Base-by-base conservation (phyloP, 2,888 invertebrate genomes). In the Drosophila pseudotakahashii region DNA sequence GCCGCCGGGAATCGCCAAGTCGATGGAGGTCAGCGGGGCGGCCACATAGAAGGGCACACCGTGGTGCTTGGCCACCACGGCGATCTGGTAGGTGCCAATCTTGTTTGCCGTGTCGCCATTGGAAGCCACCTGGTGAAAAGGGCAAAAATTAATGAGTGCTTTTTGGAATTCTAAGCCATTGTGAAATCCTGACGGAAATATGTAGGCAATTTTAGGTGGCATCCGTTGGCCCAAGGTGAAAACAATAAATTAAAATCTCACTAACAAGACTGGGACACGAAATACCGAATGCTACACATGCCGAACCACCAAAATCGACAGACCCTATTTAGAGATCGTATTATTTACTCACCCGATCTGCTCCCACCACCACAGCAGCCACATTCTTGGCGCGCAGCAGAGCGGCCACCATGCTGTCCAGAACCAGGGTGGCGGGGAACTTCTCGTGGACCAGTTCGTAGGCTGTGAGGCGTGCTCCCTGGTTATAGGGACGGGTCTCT, bases 81-180 rank as follows among this genome's bases (percentile, higher is more conserved):
- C 98, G 89, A 99, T 96, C 94, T 98, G 98, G 91, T 98, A 98
- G 13, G 98, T 98, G 85, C 98, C 99, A 90, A 99, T 98, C 94
- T 99, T 99, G 92, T 99, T 99, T 0, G 99, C 99, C 0, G 99
- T 99, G 91, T 99, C 99, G 0, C 99, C 99, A 92, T 99, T 99
- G 2, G 96, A 95, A 13, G 97, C 98, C 36, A 98, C 95, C 95
- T 95, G 83, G 39, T 16, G 1, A 2, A 73, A 61, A 59, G 36
- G 16, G 3, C 14, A 41, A 3, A 42, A 42, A 6, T 11, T 42
- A 11, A 6, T 1, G 0, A 0, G 19, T 34, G 32, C 3, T 32
- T 3, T 2, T 10, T 32, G 3, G 10, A 3, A 32, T 19, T 19
- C 30, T 30, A 30, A 1, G 9, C 32, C 10, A 32, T 32, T 32